These are phyloP conservation scores for Panurus biarmicus DNA, from an alignment of 2,113 vertebrate species.

Conservation along the genomic window DNA sequence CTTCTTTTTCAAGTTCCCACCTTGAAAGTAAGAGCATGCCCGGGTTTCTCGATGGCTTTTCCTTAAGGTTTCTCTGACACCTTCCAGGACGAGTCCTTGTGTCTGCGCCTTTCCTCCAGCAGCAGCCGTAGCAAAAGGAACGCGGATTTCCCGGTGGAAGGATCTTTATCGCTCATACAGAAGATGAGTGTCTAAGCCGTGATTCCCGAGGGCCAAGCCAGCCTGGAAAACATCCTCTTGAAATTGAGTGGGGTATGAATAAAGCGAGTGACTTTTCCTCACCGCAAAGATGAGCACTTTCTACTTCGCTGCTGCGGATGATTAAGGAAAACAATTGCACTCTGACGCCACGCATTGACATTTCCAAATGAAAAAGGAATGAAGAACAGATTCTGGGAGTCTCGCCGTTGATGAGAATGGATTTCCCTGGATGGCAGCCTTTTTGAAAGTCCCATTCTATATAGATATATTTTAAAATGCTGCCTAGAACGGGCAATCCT, in stretches of 20 bases:
- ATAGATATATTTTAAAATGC: neutral
- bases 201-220: neutral
- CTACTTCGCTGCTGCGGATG: neutral
- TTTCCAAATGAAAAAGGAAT: conserved; percentile 31
- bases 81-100: neutral
- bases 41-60: neutral
- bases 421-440: neutral
- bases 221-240: neutral
- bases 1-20: neutral
- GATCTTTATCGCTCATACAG: rapidly evolving
- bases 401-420: conserved; percentile 5
- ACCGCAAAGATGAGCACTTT: neutral
- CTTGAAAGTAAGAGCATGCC: neutral
- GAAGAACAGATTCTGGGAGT: conserved; percentile 8
- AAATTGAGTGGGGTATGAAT: neutral
- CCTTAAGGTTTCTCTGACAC: neutral
- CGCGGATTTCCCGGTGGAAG: neutral
- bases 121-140: neutral
- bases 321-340: conserved; percentile 44
- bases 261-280: neutral
- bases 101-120: neutral
- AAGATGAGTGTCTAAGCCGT: neutral
- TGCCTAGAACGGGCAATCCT: neutral
- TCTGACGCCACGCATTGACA: conserved; percentile 4
- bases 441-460: neutral